Evolutionary conservation across 2,888 invertebrate species (phyloP).

Genomic region (Thera obeliscata): DNA sequence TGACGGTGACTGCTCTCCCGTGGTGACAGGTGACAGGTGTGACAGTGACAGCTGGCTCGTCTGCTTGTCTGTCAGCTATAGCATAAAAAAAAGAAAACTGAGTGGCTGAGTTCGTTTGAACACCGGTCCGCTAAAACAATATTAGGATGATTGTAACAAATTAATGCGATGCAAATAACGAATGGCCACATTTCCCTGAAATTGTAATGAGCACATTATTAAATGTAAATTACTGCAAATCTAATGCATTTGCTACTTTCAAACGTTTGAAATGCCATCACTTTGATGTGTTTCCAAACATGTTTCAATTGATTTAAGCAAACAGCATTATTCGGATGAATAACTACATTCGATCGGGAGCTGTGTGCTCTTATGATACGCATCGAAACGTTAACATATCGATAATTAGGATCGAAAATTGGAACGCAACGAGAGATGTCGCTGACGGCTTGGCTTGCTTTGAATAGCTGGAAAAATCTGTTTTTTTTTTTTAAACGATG

Average conservation of each 20-base stretch:
- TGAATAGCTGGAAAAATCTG: too few species aligned
- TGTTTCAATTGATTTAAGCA: conserved; percentile 37
- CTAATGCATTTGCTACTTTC: conserved; percentile 12
- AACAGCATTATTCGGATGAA: conserved; percentile 28
- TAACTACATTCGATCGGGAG: conserved; percentile 23
- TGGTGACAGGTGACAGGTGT: too few species aligned
- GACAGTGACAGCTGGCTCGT: too few species aligned
- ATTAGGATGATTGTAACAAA: background rate
- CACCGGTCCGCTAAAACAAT: background rate
- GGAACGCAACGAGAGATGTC: background rate
- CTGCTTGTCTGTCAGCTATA: too few species aligned
- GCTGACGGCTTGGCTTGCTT: too few species aligned
- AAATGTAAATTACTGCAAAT: background rate
- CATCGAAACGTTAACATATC: conserved; percentile 22
- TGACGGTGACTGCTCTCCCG: too few species aligned
- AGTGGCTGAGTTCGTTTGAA: too few species aligned
- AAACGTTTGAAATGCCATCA: conserved; percentile 34
- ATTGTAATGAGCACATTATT: background rate
- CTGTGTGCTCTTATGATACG: conserved; percentile 24
- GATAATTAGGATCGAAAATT: conserved; percentile 18
- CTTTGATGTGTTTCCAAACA: conserved; percentile 34
- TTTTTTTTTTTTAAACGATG: too few species aligned
- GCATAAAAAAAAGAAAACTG: too few species aligned
- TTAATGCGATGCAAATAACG: background rate
- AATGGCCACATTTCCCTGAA: background rate